phyloP scores from a whole-genome alignment of 2,797 vertebrate genomes.

The Chanos chanos region DNA sequence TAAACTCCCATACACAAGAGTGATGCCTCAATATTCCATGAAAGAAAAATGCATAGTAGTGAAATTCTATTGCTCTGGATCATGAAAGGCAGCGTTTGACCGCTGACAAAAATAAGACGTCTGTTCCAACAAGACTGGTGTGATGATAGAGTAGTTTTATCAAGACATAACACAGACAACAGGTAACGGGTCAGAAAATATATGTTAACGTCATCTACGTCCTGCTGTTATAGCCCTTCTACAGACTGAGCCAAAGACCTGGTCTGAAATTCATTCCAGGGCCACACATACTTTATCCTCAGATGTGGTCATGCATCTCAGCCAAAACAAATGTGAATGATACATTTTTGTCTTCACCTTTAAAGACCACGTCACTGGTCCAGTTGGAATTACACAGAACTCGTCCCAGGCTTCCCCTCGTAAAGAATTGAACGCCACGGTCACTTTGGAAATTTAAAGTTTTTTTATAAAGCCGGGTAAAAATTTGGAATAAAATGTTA shows the following conservation, averaged over 20 bases:
- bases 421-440: background rate
- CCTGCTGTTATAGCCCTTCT: background rate
- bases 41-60: too few relatives aligned
- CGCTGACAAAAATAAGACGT: too few relatives aligned
- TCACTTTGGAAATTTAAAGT: too few relatives aligned
- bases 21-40: constrained; percentile 32
- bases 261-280: constrained; percentile 18
- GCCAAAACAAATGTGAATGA: constrained; percentile 36
- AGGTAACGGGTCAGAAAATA: too few relatives aligned
- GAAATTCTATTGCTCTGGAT: too few relatives aligned
- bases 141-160: too few relatives aligned
- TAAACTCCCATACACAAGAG: constrained; percentile 14
- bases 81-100: too few relatives aligned
- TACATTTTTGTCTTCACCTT: constrained; percentile 26
- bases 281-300: constrained; percentile 33
- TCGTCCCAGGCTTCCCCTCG: constrained; percentile 3
- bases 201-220: background rate
- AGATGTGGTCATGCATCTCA: constrained; percentile 22
- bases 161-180: too few relatives aligned
- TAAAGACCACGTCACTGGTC: constrained; percentile 13
- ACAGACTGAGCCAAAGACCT: constrained; percentile 11
- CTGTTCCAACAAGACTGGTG: too few relatives aligned
- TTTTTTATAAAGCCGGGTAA: too few relatives aligned
- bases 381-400: constrained; percentile 9
- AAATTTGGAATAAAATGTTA: too few relatives aligned